Percentiles rank a stretch among this genome's conserved stretches.
Evolutionary conservation across 2,113 vertebrate genomes (phyloP).

Genomic region (Callipepla squamata): DNA sequence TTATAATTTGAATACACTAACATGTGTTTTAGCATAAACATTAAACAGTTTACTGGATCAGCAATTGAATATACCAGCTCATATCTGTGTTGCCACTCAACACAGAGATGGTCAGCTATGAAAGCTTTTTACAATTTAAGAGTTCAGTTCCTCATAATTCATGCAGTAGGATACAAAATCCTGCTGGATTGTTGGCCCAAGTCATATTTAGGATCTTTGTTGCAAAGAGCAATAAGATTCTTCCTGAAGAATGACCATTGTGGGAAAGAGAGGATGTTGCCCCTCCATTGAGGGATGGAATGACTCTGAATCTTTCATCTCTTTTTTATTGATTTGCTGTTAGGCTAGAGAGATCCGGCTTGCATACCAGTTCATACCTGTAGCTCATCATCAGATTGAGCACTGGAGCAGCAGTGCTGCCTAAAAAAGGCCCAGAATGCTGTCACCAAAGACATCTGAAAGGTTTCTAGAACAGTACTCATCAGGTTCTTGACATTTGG

Average conservation of each 20-base stretch:
- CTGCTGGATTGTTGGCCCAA: neutral
- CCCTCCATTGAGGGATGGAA: neutral
- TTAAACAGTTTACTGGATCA: neutral
- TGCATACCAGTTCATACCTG: rapidly evolving
- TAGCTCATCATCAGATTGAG: neutral
- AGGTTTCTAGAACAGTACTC: neutral
- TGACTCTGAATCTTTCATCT: neutral
- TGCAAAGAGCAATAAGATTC: neutral
- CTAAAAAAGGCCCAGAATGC: neutral
- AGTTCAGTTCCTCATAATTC: neutral
- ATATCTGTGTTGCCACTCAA: neutral
- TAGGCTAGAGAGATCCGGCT: neutral
- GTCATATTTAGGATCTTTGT: neutral
- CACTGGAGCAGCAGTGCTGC: neutral
- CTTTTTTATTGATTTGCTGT: neutral
- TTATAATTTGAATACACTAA: neutral
- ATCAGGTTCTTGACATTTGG: neutral
- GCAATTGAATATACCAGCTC: neutral
- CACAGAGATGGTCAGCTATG: neutral
- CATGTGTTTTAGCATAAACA: neutral
- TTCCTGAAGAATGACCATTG: neutral
- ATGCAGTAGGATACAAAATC: neutral
- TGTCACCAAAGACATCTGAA: neutral
- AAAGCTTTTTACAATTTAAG: neutral
- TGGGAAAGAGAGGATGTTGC: neutral